Evolutionary conservation across 2,797 vertebrate genomes (phyloP).

Genomic region (Thaleichthys pacificus): DNA sequence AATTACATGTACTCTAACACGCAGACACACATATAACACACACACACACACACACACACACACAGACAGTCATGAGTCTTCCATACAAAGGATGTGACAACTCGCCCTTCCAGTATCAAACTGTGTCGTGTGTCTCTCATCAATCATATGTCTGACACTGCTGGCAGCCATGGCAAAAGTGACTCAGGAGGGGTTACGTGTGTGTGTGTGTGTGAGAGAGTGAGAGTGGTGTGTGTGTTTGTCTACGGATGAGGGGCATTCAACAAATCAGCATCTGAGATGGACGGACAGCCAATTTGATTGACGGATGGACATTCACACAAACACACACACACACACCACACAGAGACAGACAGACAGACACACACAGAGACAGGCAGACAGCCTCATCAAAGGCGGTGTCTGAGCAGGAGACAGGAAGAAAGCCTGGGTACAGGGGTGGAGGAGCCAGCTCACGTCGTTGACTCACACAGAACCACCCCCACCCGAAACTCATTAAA

Average conservation of each 20-base stretch:
- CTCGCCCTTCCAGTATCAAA: constrained; percentile 53
- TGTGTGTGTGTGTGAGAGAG: constrained; percentile 29
- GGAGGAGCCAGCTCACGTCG: constrained; percentile 56
- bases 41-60: too few relatives aligned
- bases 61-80: constrained; percentile 31
- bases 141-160: constrained; percentile 25
- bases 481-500: constrained; percentile 27
- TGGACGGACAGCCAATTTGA: not conserved
- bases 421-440: constrained; percentile 11
- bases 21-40: constrained; percentile 16
- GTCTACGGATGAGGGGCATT: constrained; percentile 39
- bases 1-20: not conserved
- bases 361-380: constrained; percentile 31
- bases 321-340: constrained; percentile 14
- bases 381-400: constrained; percentile 11
- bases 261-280: constrained; percentile 3
- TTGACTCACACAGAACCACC: constrained; percentile 54
- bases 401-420: constrained; percentile 37
- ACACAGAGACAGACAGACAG: constrained; percentile 27
- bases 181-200: constrained; percentile 15
- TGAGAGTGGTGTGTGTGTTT: constrained; percentile 34
- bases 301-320: not conserved
- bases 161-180: constrained; percentile 31
- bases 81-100: constrained; percentile 49
- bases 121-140: constrained; percentile 44